A percentile compares a stretch with the other conserved stretches of the same genome.
phyloP scores from a whole-genome alignment of 1,140 invertebrate species.

The Zophobas atratus region DNA sequence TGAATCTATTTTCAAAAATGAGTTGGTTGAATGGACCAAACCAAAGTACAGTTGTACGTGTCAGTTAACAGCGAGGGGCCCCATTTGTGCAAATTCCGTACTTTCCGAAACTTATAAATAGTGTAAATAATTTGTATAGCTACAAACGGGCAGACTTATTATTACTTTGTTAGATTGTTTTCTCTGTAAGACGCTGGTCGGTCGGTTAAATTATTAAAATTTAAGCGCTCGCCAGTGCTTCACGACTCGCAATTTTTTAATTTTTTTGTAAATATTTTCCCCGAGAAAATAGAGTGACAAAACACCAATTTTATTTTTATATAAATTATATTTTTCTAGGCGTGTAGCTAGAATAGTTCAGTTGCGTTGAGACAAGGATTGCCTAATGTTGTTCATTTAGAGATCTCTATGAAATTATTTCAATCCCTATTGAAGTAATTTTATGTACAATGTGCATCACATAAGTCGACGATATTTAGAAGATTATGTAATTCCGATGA shows the following conservation, averaged over 20 bases:
- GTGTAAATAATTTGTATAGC: conserved; percentile 23
- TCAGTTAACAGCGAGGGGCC: neutral
- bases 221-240: neutral
- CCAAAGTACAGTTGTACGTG: neutral
- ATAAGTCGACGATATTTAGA: conserved; percentile 18
- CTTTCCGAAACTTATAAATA: conserved; percentile 18
- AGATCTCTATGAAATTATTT: conserved; percentile 34
- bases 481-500: conserved; percentile 33
- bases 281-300: conserved; percentile 26
- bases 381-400: conserved; percentile 40
- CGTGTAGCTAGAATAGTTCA: conserved; percentile 40
- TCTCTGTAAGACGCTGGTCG: neutral
- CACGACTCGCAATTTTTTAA: conserved; percentile 2
- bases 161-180: neutral
- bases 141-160: conserved; percentile 25
- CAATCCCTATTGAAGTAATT: conserved; percentile 18
- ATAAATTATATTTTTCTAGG: conserved; percentile 61
- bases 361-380: conserved; percentile 21
- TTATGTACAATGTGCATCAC: conserved; percentile 37
- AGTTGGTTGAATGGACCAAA: no score
- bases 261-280: conserved; percentile 30
- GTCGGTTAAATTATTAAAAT: neutral
- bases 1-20: no score
- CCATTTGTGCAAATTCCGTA: conserved; percentile 7
- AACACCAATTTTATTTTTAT: conserved; percentile 61